Conservation (phyloP, 2,797 vertebrate species). For the Antennarius maculatus region DNA sequence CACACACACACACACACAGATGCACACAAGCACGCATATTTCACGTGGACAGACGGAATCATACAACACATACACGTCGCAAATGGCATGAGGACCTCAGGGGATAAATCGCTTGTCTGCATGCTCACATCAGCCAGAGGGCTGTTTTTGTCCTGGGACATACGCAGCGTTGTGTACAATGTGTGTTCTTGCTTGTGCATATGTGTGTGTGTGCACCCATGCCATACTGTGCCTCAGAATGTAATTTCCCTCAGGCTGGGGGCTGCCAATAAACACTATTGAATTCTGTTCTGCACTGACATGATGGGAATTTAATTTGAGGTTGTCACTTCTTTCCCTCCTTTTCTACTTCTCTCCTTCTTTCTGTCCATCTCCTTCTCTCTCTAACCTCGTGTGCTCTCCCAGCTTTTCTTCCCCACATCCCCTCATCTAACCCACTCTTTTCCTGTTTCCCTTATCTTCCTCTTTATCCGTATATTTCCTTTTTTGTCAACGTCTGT, state of each 20-base stretch:
- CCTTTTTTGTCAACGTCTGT: constrained; percentile 36
- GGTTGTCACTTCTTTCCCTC: constrained; percentile 79
- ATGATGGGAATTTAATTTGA: constrained; percentile 88
- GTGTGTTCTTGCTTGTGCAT: constrained; percentile 33
- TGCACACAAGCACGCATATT: constrained; percentile 1
- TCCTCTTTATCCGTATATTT: constrained; percentile 48
- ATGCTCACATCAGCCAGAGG: constrained; percentile 61
- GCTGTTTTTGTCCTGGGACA: constrained; percentile 45
- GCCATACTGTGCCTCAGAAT: constrained; percentile 81
- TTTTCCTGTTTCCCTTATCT: constrained; percentile 35
- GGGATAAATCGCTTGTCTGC: constrained; percentile 65
- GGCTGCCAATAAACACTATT: constrained; percentile 84
- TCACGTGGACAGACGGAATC: constrained; percentile 28
- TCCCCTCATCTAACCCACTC: constrained; percentile 1
- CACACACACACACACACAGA: constrained; percentile 10
- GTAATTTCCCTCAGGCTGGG: constrained; percentile 83
- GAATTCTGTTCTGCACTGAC: constrained; percentile 86
- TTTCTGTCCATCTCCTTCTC: constrained; percentile 39
- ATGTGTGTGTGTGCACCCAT: constrained; percentile 60
- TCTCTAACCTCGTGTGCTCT: constrained; percentile 10
- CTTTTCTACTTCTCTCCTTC: constrained; percentile 48
- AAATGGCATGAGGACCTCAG: constrained; percentile 59
- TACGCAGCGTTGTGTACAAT: constrained; percentile 50
- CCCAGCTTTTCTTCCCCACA: neutral
- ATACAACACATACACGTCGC: constrained; percentile 41